A percentile compares a stretch with the other conserved stretches of the same genome.
These are phyloP conservation scores for Puffinus mauretanicus DNA, from an alignment of 2,113 vertebrate species.

Conservation along the genomic window DNA sequence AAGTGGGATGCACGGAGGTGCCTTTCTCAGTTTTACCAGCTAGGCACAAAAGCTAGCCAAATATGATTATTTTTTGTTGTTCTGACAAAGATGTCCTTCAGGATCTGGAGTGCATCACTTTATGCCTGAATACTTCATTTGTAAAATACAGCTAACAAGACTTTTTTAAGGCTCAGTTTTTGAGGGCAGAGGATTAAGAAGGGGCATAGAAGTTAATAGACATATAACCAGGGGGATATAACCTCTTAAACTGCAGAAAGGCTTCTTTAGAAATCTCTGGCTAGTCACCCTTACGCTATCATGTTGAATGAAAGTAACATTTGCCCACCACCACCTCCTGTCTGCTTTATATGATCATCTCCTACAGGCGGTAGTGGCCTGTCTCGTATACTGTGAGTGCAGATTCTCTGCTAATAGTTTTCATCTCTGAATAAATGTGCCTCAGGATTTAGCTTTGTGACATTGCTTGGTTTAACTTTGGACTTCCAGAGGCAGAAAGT, in stretches of 20 bases:
- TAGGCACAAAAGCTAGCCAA: background rate
- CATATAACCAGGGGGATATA: background rate
- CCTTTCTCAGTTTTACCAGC: background rate
- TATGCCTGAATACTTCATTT: background rate
- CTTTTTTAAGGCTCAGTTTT: background rate
- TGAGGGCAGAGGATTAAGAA: background rate
- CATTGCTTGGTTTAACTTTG: background rate
- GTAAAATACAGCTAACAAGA: background rate
- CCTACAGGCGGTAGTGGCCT: background rate
- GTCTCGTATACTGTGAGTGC: background rate
- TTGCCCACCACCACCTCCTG: background rate
- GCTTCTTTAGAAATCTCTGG: background rate
- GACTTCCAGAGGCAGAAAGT: background rate
- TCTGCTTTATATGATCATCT: background rate
- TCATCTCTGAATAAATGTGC: background rate
- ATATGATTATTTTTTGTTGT: background rate
- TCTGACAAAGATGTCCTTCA: background rate
- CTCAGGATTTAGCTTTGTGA: background rate
- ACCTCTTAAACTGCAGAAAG: background rate
- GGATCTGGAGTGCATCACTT: background rate
- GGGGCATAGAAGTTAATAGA: background rate
- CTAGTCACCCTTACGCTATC: background rate
- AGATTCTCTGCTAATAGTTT: background rate
- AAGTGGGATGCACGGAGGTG: background rate
- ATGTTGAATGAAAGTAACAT: background rate